Base-by-base conservation (phyloP, 2,888 invertebrate genomes). In the Saturnia pavonia region DNA sequence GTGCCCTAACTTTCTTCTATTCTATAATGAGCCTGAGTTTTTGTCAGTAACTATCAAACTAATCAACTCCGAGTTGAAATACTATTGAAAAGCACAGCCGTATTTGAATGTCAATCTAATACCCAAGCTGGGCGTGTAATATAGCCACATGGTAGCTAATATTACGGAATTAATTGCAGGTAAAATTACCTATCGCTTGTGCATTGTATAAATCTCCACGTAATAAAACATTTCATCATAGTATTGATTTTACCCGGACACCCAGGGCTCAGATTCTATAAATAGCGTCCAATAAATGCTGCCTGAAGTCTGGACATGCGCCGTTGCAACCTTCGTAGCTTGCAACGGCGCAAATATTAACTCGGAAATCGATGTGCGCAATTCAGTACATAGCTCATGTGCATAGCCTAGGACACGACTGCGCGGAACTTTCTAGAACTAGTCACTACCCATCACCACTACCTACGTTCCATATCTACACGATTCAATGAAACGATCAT, bases 201-300 rank as follows among this genome's bases (percentile, higher is more conserved):
- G 19, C 48, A 16, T 19, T 48, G 19, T 48, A 4, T 48, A 16
- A 48, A 48, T 16, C 4, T 48, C 6, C 7, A 48, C 3, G 16
- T 19, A 19, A 19, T 48, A n/a, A n/a, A 48, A 7, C 19, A 0
- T 6, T 0, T 19, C 19, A 48, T 48, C 48, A 48, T 48, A 48
- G 27, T 27, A 60, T 68, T 63, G 65, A 63, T 22, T 40, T 69
- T 65, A 65, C 69, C 45, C 34, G 43, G 11, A 12, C 69, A 72
- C 72, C 71, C 74, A 73, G 60, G 67, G 27, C 43, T 60, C 45
- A 63, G 40, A 7, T 51, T 51, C 57, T 60, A 60, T 60, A 60
- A 60, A 60, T 60, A 60, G 57, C 57, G 27, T 60, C 57, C 57
- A 60, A 60, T 60, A 27, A 14, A 27, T 14, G 27, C 4, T 60